phyloP scores from a whole-genome alignment of 2,888 invertebrate genomes.

The Oligia strigilis region DNA sequence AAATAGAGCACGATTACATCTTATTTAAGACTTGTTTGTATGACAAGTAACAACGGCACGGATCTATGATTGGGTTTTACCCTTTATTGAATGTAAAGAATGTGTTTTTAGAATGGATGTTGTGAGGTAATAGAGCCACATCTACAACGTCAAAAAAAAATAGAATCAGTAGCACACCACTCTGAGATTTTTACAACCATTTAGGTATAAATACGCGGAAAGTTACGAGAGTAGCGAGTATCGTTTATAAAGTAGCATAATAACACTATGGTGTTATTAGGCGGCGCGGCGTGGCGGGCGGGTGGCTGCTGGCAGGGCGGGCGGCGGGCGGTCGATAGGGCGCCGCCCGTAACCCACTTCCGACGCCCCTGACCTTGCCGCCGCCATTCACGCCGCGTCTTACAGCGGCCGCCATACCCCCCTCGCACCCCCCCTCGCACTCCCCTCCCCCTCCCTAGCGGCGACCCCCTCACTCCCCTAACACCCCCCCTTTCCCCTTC shows the following conservation, averaged over 20 bases:
- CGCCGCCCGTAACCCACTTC: conserved; percentile 90
- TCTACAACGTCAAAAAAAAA: conserved; percentile 14
- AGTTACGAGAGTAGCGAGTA: conserved; percentile 51
- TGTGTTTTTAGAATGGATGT: background rate
- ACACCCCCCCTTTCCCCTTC: conserved; percentile 48
- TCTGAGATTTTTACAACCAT: conserved; percentile 24
- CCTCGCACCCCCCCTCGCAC: conserved; percentile 63
- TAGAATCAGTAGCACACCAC: conserved; percentile 10
- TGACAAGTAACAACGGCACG: conserved; percentile 17
- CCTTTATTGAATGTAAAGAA: background rate
- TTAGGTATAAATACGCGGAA: conserved; percentile 42
- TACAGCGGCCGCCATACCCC: conserved; percentile 74
- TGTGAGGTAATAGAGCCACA: conserved; percentile 4
- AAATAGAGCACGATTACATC: conserved; percentile 47
- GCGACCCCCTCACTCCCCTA: conserved; percentile 69
- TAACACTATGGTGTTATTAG: conserved; percentile 63
- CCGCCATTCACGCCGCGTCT: conserved; percentile 89
- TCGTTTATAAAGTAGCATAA: conserved; percentile 59
- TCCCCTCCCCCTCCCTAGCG: conserved; percentile 63
- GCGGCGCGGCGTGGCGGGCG: conserved; percentile 65
- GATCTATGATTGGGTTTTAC: conserved; percentile 17
- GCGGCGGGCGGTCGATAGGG: conserved; percentile 85
- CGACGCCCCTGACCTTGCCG: conserved; percentile 90
- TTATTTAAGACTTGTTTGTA: conserved; percentile 21
- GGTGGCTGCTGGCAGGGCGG: conserved; percentile 59